Evolutionary conservation across 92 coral and sea anemone genomes (phyloP).

Genomic region (Scolanthus callimorphus): DNA sequence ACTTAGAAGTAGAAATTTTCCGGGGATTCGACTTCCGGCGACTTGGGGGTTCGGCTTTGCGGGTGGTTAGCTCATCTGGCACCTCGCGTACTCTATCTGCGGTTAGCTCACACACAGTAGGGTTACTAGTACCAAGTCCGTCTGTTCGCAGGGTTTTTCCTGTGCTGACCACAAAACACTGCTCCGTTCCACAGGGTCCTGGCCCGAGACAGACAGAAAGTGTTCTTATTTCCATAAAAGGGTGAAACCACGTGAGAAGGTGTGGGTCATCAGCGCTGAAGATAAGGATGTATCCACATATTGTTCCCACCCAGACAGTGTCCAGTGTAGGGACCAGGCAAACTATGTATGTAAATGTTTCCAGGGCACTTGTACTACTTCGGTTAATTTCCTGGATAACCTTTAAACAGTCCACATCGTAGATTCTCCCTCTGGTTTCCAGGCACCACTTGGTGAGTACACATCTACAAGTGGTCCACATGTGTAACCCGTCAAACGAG

Average conservation of each 20-base stretch:
- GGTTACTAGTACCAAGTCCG: slow-evolving; percentile 62
- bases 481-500: slow-evolving; percentile 45
- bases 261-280: slow-evolving; percentile 61
- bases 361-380: slow-evolving; percentile 1
- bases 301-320: slow-evolving; percentile 90
- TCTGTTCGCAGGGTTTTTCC: slow-evolving; percentile 71
- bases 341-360: slow-evolving; percentile 57
- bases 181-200: slow-evolving; percentile 90
- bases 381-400: slow-evolving; percentile 23
- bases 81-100: slow-evolving; percentile 62
- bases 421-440: slow-evolving; percentile 50
- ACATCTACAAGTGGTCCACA: slow-evolving; percentile 78
- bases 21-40: slow-evolving; percentile 9
- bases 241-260: slow-evolving; percentile 84
- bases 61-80: slow-evolving; percentile 20
- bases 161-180: slow-evolving; percentile 79
- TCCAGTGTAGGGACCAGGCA: slow-evolving; percentile 73
- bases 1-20: background rate
- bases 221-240: slow-evolving; percentile 82
- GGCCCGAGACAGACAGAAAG: slow-evolving; percentile 70
- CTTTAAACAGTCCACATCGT: slow-evolving; percentile 64
- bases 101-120: slow-evolving; percentile 69
- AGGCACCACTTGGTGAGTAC: slow-evolving; percentile 84
- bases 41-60: slow-evolving; percentile 8
- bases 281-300: slow-evolving; percentile 82